A percentile compares a stretch with the other conserved stretches of the same genome.
phyloP scores from a whole-genome alignment of 23 tunicate genomes.

The Styela clava region DNA sequence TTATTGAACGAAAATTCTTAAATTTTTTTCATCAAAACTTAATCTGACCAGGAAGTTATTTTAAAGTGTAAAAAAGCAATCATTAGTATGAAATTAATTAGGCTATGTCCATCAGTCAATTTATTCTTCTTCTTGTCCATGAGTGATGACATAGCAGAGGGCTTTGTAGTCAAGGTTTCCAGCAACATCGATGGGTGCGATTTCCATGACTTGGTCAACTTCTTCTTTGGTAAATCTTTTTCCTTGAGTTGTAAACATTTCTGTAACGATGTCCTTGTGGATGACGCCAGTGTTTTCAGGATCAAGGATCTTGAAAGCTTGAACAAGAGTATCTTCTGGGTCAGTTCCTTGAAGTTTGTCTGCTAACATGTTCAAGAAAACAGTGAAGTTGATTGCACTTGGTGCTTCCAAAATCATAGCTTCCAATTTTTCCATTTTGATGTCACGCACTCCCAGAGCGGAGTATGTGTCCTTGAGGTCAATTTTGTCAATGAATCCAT shows the following conservation, averaged over 20 bases:
- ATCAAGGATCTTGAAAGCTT: slow-evolving; percentile 93
- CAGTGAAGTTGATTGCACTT: slow-evolving; percentile 92
- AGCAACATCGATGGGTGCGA: slow-evolving; percentile 81
- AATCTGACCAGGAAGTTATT: no score
- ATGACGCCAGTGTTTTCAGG: slow-evolving; percentile 88
- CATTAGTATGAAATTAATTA: no score
- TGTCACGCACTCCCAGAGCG: slow-evolving; percentile 82
- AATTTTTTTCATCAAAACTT: no score
- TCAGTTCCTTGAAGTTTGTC: slow-evolving; percentile 97
- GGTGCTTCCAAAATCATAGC: slow-evolving; percentile 93
- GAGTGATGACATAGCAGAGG: slow-evolving; percentile 87
- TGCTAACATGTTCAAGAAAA: slow-evolving; percentile 91
- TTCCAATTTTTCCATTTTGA: slow-evolving; percentile 85
- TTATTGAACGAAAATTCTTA: no score
- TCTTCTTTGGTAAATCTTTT: slow-evolving; percentile 85
- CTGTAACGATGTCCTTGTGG: slow-evolving; percentile 77
- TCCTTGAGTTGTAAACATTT: slow-evolving; percentile 83
- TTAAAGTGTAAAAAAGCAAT: no score
- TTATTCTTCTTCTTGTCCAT: slow-evolving; percentile 97
- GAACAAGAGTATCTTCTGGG: slow-evolving; percentile 86
- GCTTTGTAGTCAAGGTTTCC: slow-evolving; percentile 82
- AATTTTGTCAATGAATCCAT: slow-evolving; percentile 93
- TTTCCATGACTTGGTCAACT: slow-evolving; percentile 72
- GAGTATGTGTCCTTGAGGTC: slow-evolving; percentile 91
- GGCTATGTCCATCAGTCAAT: no score